Evolutionary conservation across 2,113 vertebrate genomes (phyloP).

Genomic region (Mustelus asterias): DNA sequence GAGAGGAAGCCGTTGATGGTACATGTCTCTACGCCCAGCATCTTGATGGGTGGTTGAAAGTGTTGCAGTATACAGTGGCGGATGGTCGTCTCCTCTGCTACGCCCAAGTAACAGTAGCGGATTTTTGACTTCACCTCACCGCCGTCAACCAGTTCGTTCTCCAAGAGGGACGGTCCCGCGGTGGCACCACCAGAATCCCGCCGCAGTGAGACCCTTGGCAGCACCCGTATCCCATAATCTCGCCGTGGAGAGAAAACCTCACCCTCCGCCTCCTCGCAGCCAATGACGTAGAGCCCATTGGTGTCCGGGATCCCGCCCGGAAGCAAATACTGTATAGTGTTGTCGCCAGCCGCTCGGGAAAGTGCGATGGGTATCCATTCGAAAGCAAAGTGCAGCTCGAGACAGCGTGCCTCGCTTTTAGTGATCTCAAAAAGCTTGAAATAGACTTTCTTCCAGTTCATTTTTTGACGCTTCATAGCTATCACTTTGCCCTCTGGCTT

Average conservation of each 20-base stretch:
- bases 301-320: conserved; percentile 89
- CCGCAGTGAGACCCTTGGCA: conserved; percentile 45
- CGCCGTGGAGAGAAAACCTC: conserved; percentile 48
- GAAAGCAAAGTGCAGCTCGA: conserved; percentile 94
- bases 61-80: conserved; percentile 90
- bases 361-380: conserved; percentile 89
- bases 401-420: conserved; percentile 87
- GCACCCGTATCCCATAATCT: conserved; percentile 44
- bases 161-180: conserved; percentile 51
- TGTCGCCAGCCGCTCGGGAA: conserved; percentile 71
- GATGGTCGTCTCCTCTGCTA: conserved; percentile 87
- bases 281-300: conserved; percentile 85
- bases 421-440: conserved; percentile 97
- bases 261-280: conserved; percentile 67
- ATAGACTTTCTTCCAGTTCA: conserved; percentile 99
- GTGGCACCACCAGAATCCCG: conserved; percentile 54
- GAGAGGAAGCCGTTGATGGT: conserved; percentile 82
- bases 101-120: conserved; percentile 88
- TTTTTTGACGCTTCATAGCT: conserved; percentile 95
- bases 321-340: conserved; percentile 81
- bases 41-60: conserved; percentile 85
- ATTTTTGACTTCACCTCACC: conserved; percentile 59
- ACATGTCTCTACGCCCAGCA: conserved; percentile 70
- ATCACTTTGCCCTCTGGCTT: conserved; percentile 85
- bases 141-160: conserved; percentile 52